phyloP scores from a whole-genome alignment of 2,113 vertebrate genomes.

The Phoxinus phoxinus region DNA sequence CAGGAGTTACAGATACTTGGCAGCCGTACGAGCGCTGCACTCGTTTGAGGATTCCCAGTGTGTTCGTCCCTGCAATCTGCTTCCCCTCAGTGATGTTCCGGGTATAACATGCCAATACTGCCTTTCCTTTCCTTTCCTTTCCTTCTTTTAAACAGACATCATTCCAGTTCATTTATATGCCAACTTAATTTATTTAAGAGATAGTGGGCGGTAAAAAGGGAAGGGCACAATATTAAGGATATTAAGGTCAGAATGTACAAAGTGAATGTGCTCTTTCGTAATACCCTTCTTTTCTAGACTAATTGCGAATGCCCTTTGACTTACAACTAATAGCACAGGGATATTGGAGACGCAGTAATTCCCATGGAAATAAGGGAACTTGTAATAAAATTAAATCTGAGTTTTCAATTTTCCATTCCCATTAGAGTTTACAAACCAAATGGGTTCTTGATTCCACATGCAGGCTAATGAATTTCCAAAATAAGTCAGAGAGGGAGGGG shows the following conservation, averaged over 20 bases:
- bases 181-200: slow-evolving; percentile 10
- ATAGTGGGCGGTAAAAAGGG: slow-evolving; percentile 62
- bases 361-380: slow-evolving; percentile 75
- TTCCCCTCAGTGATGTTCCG: neutral
- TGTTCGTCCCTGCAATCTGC: neutral
- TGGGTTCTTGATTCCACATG: slow-evolving; percentile 65
- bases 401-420: slow-evolving; percentile 81
- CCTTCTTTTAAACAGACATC: neutral
- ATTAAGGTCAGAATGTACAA: slow-evolving; percentile 71
- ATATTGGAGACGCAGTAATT: slow-evolving; percentile 71
- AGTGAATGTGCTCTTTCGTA: slow-evolving; percentile 59
- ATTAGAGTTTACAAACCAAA: slow-evolving; percentile 72
- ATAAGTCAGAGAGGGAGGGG: slow-evolving; percentile 62
- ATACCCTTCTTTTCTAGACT: slow-evolving; percentile 69
- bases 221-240: slow-evolving; percentile 65
- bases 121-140: neutral
- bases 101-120: neutral
- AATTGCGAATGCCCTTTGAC: slow-evolving; percentile 79
- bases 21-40: neutral
- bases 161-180: neutral
- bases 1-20: slow-evolving; percentile 29
- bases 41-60: slow-evolving; percentile 15
- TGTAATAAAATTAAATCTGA: slow-evolving; percentile 78
- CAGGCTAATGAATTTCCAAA: slow-evolving; percentile 72
- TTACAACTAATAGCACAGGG: slow-evolving; percentile 73